Evolutionary conservation across 1,140 invertebrate species (phyloP), one percentile per base, ranked within the genome.

Genomic region (Neodiprion lecontei): DNA sequence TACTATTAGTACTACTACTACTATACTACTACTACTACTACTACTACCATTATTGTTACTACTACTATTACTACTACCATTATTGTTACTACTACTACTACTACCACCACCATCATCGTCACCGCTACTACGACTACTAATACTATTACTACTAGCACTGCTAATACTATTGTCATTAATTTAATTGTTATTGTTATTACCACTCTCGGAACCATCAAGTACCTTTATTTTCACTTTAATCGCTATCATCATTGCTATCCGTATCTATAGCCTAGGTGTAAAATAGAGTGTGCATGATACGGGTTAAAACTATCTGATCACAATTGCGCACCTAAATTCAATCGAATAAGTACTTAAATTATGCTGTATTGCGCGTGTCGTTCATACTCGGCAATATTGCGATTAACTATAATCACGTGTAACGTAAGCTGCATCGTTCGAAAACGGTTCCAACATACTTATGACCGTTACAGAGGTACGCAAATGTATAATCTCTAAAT

Each of bases 1-100:
- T 23, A 72, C 21, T 49, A 61, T 48, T 72, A 61, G 12, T 49
- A 72, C 72, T 61, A 72, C 66, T 61, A 61, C 66, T 50, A 72
- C 61, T 72, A 2, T 50, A 50, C 50, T 74, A 67, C 69, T 69
- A 21, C 14, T 40, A 48, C 28, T 48, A 47, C 23, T 11, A 49
- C 40, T 61, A 40, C 1, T 10, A 72, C 48, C 7, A 69, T 14
- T 69, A 69, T 14, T 69, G 8, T 7, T 69, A 69, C 11, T 69
- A 21, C 67, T 69, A 12, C 40, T 72, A 65, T 14, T 17, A 47
- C 28, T 11, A 68, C 14, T 61, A 40, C 7, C 8, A 72, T 49
- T 69, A 69, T 14, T 69, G n/a, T 14, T 69, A 23, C 21, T 69
- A 69, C 67, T 69, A 69, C 67, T 69, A 69, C 11, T 14, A 69